Evolutionary conservation across 2,113 vertebrate species (phyloP).

Genomic region (Brachyistius frenatus): DNA sequence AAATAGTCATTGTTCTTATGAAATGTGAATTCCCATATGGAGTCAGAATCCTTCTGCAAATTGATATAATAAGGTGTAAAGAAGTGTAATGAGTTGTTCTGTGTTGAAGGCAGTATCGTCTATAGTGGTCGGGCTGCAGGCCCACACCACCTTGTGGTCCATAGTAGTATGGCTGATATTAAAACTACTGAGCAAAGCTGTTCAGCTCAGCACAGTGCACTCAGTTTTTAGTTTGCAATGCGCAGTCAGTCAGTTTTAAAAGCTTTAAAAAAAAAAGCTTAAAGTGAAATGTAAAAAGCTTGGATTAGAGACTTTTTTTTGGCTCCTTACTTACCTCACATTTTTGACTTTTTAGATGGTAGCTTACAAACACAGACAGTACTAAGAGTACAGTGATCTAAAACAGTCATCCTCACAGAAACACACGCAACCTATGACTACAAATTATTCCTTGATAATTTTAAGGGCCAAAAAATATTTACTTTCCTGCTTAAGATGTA

Average conservation of each 20-base stretch:
- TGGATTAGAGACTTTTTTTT: no score
- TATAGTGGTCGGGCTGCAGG: constrained; percentile 25
- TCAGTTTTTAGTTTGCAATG: background rate
- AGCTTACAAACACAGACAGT: no score
- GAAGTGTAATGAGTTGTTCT: background rate
- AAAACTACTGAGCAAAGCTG: background rate
- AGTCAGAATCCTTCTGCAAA: background rate
- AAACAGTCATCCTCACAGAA: no score
- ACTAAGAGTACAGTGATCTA: no score
- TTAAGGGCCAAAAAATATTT: no score
- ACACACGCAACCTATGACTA: no score
- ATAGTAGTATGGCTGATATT: constrained; percentile 14
- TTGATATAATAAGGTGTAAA: background rate
- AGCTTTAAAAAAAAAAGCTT: background rate
- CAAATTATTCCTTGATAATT: no score
- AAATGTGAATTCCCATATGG: background rate
- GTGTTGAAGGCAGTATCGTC: background rate
- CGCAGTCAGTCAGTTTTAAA: background rate
- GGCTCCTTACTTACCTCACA: no score
- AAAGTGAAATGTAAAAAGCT: no score
- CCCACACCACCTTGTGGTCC: constrained; percentile 77
- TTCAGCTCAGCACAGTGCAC: background rate
- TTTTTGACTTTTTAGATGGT: no score
- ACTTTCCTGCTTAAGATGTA: no score
- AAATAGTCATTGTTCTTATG: background rate